Percentiles rank a stretch among this genome's conserved stretches.
Evolutionary conservation across 2,888 invertebrate species (phyloP).

Genomic region (Parnassius smintheus): DNA sequence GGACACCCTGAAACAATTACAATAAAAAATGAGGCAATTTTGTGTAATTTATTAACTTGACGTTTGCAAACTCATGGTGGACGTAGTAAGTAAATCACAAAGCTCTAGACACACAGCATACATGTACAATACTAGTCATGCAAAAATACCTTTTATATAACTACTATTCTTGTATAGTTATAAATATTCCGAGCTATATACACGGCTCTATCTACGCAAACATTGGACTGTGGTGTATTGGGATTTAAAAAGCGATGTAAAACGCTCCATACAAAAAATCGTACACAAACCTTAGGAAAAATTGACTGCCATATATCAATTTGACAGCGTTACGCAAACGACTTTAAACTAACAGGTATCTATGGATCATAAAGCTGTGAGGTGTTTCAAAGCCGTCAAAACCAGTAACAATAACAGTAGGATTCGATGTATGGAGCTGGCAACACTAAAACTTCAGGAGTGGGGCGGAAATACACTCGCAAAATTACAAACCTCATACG

Average conservation of each 20-base stretch:
- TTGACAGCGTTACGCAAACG: conserved; percentile 4
- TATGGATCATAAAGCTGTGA: background rate
- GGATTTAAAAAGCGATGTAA: conserved; percentile 21
- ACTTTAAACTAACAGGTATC: background rate
- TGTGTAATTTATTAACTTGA: background rate
- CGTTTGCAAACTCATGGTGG: conserved; percentile 26
- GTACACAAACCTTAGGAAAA: background rate
- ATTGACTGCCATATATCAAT: conserved; percentile 5
- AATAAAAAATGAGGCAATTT: too few relatives aligned
- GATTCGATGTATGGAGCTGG: conserved; percentile 31
- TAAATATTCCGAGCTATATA: conserved; percentile 43
- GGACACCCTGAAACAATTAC: too few relatives aligned
- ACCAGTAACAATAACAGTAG: conserved; percentile 1
- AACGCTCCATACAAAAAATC: conserved; percentile 12
- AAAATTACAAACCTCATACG: conserved; percentile 6
- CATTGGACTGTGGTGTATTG: conserved; percentile 20
- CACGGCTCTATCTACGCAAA: conserved; percentile 45
- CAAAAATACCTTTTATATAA: conserved; percentile 54
- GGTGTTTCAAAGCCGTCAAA: background rate
- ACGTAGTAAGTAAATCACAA: conserved; percentile 39
- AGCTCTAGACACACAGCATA: conserved; percentile 33
- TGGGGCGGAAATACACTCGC: conserved; percentile 15
- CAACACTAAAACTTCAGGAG: conserved; percentile 39
- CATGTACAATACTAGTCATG: conserved; percentile 46
- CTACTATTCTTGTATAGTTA: conserved; percentile 44